These are phyloP conservation scores for Leptopilina boulardi DNA, from an alignment of 1,140 invertebrate species.

Conservation along the genomic window DNA sequence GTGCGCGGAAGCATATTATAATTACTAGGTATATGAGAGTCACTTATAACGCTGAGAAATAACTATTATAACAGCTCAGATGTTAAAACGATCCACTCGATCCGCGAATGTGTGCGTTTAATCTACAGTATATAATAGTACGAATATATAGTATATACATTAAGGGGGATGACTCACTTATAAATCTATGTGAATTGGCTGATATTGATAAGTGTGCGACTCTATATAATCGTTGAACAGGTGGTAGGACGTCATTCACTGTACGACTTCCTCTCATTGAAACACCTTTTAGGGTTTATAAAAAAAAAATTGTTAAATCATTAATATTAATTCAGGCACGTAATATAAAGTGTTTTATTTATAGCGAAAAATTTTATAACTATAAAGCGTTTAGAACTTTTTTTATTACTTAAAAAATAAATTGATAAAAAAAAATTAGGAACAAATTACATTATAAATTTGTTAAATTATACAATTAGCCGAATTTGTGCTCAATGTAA, in stretches of 20 bases:
- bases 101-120: not conserved
- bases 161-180: not conserved
- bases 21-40: not conserved
- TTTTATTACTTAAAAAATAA: too few relatives aligned
- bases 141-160: too few relatives aligned
- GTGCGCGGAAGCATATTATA: not conserved
- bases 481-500: too few relatives aligned
- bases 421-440: too few relatives aligned
- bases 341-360: not conserved
- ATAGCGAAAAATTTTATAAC: not conserved
- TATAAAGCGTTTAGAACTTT: too few relatives aligned
- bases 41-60: not conserved
- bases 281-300: not conserved
- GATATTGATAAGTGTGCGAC: conserved; percentile 21
- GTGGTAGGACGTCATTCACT: not conserved
- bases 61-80: not conserved
- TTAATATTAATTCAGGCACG: not conserved
- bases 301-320: conserved; percentile 20
- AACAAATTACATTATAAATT: too few relatives aligned
- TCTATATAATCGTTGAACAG: not conserved
- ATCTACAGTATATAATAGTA: not conserved
- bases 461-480: too few relatives aligned
- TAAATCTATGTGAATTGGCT: conserved; percentile 12
- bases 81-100: not conserved
- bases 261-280: conserved; percentile 4